phyloP scores from a whole-genome alignment of 2,888 invertebrate genomes.

The Eremobia ochroleuca region DNA sequence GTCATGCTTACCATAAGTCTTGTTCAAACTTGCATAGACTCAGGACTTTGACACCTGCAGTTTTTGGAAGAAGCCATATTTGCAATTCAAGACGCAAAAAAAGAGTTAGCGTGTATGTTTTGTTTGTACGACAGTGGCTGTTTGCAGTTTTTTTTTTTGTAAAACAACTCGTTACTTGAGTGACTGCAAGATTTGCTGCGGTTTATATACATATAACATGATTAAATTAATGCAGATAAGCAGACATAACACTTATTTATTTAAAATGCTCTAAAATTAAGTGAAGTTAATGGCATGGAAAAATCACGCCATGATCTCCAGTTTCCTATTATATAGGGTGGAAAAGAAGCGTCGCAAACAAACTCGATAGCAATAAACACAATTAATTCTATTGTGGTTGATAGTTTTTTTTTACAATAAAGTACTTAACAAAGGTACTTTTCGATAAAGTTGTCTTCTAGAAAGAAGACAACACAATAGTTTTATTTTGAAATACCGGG shows the following conservation, averaged over 20 bases:
- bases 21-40: constrained; percentile 57
- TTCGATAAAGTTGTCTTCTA: constrained; percentile 2
- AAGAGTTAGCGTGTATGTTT: constrained; percentile 25
- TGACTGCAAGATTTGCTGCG: constrained; percentile 6
- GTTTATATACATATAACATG: background rate
- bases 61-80: constrained; percentile 53
- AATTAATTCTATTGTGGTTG: background rate
- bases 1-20: constrained; percentile 43
- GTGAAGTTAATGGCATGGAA: background rate
- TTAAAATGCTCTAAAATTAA: background rate
- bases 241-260: background rate
- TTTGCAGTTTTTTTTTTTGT: constrained; percentile 4
- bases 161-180: constrained; percentile 6
- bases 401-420: background rate
- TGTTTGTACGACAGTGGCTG: constrained; percentile 25
- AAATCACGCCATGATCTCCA: background rate
- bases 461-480: background rate
- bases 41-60: constrained; percentile 50
- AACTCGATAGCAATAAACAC: background rate
- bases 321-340: background rate
- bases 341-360: background rate
- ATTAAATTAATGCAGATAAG: constrained; percentile 6
- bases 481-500: background rate
- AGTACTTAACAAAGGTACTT: background rate
- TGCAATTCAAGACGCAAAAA: constrained; percentile 42